A percentile compares a stretch with the other conserved stretches of the same genome.
Evolutionary conservation across 2,113 vertebrate genomes (phyloP).

Genomic region (Muscicapa adusta): DNA sequence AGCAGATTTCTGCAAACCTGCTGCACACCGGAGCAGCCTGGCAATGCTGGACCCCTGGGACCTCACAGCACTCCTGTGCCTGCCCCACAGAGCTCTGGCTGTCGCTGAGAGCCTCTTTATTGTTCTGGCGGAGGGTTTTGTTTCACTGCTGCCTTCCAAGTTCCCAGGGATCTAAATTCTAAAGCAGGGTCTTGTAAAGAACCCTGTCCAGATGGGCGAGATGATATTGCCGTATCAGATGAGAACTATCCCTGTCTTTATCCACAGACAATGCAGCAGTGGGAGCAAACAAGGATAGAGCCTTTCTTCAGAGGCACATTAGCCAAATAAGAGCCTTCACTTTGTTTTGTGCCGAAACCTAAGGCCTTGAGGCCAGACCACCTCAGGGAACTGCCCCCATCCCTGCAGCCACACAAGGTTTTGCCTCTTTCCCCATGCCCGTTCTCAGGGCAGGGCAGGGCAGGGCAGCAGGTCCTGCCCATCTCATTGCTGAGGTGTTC

Average conservation of each 20-base stretch:
- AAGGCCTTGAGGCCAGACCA: constrained; percentile 14
- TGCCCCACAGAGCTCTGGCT: not conserved
- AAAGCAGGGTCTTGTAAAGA: constrained; percentile 45
- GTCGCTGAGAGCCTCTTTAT: not conserved
- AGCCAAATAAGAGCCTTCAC: constrained; percentile 21
- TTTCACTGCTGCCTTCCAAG: constrained; percentile 60
- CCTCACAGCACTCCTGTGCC: not conserved
- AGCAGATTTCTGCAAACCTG: not conserved
- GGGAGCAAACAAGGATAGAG: constrained; percentile 58
- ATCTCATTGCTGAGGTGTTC: rapidly evolving
- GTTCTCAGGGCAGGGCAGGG: not conserved
- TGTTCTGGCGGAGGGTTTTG: constrained; percentile 18
- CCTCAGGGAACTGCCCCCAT: not conserved
- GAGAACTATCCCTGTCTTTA: constrained; percentile 49
- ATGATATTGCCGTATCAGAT: constrained; percentile 35
- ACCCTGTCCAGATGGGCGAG: constrained; percentile 47
- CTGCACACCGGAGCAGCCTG: not conserved
- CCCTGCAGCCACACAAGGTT: not conserved
- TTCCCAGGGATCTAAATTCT: constrained; percentile 65
- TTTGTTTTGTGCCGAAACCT: constrained; percentile 9
- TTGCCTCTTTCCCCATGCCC: not conserved
- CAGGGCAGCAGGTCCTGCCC: not conserved
- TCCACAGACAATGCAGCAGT: constrained; percentile 35
- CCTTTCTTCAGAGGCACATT: constrained; percentile 20
- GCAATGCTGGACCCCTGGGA: not conserved